Evolutionary conservation across 2,888 invertebrate species (phyloP).

Genomic region (Pteria penguin): DNA sequence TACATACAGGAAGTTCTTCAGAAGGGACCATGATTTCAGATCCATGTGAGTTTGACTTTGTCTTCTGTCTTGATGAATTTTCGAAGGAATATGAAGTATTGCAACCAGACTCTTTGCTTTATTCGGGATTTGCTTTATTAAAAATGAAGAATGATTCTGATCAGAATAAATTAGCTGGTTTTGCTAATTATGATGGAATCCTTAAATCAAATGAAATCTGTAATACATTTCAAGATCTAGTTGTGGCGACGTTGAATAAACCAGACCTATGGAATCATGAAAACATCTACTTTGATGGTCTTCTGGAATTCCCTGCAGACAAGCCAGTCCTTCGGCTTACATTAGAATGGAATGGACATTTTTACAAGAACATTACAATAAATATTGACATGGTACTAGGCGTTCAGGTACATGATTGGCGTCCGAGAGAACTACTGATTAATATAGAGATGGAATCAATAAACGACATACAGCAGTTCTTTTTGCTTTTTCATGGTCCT

Average conservation of each 20-base stretch:
- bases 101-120: slow-evolving; percentile 28
- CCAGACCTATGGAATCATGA: slow-evolving; percentile 19
- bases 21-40: slow-evolving; percentile 40
- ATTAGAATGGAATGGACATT: slow-evolving; percentile 32
- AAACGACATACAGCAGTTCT: slow-evolving; percentile 5
- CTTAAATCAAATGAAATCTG: slow-evolving; percentile 25
- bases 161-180: slow-evolving; percentile 1
- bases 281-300: slow-evolving; percentile 41
- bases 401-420: slow-evolving; percentile 17
- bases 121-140: slow-evolving; percentile 30
- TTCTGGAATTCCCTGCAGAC: slow-evolving; percentile 33
- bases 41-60: slow-evolving; percentile 42
- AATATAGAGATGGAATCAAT: neutral
- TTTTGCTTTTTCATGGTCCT: slow-evolving; percentile 35
- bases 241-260: slow-evolving; percentile 21
- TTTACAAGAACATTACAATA: slow-evolving; percentile 16
- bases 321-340: slow-evolving; percentile 37
- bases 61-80: slow-evolving; percentile 36
- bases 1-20: slow-evolving; percentile 43
- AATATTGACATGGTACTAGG: slow-evolving; percentile 42
- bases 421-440: slow-evolving; percentile 20
- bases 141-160: neutral
- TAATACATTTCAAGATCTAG: slow-evolving; percentile 32
- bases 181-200: slow-evolving; percentile 11
- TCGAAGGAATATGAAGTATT: slow-evolving; percentile 19